Evolutionary conservation across 1,140 invertebrate genomes (phyloP).

Genomic region (Arctopsyche grandis): DNA sequence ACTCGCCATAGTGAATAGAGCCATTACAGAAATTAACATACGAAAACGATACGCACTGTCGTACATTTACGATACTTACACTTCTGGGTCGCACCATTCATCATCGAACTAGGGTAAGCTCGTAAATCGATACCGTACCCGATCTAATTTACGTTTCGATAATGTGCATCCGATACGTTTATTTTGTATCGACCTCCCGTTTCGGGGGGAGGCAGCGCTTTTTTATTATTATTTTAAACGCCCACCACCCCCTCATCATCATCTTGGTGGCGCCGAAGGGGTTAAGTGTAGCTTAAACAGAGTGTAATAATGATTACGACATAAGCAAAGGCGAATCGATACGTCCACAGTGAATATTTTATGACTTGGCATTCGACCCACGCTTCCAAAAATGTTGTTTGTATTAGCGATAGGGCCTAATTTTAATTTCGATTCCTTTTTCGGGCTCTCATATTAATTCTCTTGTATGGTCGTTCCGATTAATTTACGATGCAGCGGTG

Average conservation of each 20-base stretch:
- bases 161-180: background rate
- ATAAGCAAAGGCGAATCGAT: background rate
- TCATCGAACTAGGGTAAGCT: background rate
- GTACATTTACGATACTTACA: background rate
- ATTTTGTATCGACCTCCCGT: too few species aligned
- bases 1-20: background rate
- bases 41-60: background rate
- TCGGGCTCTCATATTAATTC: too few species aligned
- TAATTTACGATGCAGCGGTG: background rate
- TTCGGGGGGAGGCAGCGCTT: too few species aligned
- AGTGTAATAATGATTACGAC: background rate
- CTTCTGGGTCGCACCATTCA: background rate
- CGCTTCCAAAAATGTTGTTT: too few species aligned
- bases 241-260: too few species aligned
- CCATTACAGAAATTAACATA: constrained; percentile 2
- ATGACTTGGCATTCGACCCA: too few species aligned
- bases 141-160: background rate
- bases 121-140: background rate
- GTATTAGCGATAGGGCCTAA: too few species aligned
- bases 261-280: too few species aligned
- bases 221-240: too few species aligned
- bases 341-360: background rate
- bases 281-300: background rate
- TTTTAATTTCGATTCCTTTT: too few species aligned
- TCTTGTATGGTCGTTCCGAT: background rate